These are phyloP conservation scores for Caloenas nicobarica DNA, from an alignment of 2,113 vertebrate genomes.

Conservation along the genomic window DNA sequence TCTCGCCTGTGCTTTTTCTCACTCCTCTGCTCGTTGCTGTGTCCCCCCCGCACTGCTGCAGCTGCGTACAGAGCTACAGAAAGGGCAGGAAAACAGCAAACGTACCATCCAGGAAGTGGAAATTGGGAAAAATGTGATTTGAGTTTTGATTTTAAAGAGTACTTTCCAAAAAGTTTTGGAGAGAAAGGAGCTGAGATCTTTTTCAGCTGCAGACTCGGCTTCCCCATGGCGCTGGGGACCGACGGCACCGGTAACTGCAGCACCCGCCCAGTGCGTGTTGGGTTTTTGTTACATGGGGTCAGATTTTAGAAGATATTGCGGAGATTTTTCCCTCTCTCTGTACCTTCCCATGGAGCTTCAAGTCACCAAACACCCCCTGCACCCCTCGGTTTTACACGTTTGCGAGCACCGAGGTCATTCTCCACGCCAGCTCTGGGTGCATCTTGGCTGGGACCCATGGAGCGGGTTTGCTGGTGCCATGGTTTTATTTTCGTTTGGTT, in stretches of 20 bases:
- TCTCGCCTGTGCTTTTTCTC: neutral
- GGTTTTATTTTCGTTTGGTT: neutral
- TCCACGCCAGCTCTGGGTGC: accelerated
- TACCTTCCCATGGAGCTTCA: neutral
- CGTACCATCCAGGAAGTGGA: neutral
- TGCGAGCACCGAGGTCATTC: neutral
- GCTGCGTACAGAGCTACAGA: neutral
- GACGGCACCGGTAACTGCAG: neutral
- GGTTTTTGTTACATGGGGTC: neutral
- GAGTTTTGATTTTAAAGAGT: neutral
- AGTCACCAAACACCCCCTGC: neutral
- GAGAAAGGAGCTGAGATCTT: neutral
- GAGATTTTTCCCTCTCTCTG: neutral
- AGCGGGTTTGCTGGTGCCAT: accelerated
- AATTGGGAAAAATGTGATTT: neutral
- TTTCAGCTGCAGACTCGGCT: neutral
- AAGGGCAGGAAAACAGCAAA: neutral
- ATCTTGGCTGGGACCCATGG: accelerated
- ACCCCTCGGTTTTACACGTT: no score
- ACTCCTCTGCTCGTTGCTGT: neutral
- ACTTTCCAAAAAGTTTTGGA: neutral
- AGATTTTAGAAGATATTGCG: neutral
- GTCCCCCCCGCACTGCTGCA: neutral
- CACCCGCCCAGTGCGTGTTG: accelerated
- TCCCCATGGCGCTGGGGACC: neutral